Evolutionary conservation across 2,888 invertebrate genomes (phyloP).

Genomic region (Euplagia quadripunctaria): DNA sequence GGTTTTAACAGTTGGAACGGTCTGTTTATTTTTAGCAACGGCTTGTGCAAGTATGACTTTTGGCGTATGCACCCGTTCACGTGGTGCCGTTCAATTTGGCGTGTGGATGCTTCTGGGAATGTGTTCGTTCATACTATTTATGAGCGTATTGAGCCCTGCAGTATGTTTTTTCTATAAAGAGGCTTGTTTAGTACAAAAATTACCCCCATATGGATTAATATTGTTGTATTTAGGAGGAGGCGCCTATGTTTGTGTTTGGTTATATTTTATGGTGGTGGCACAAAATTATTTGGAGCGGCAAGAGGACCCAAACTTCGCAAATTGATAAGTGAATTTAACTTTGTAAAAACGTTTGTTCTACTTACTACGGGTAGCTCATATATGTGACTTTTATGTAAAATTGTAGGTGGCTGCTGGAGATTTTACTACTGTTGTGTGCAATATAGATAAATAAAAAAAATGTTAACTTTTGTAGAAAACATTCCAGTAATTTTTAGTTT

Average conservation of each 20-base stretch:
- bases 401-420: not conserved
- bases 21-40: constrained; percentile 52
- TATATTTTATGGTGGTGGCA: constrained; percentile 64
- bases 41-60: constrained; percentile 53
- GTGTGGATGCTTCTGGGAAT: constrained; percentile 48
- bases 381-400: not conserved
- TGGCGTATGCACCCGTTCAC: constrained; percentile 37
- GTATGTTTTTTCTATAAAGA: constrained; percentile 58
- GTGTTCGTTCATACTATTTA: constrained; percentile 46
- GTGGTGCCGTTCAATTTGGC: constrained; percentile 28
- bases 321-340: not conserved
- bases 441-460: not conserved
- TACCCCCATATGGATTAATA: constrained; percentile 18
- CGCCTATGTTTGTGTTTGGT: constrained; percentile 61
- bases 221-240: constrained; percentile 43
- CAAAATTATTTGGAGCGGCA: constrained; percentile 43
- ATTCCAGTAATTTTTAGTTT: no score
- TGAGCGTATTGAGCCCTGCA: constrained; percentile 48
- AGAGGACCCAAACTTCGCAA: constrained; percentile 11
- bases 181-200: constrained; percentile 56
- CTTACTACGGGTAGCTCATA: not conserved
- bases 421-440: not conserved
- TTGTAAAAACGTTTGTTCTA: not conserved
- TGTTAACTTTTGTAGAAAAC: not conserved
- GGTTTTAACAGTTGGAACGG: constrained; percentile 22